Evolutionary conservation across 2,888 invertebrate genomes (phyloP).

Genomic region (Dolomedes plantarius): DNA sequence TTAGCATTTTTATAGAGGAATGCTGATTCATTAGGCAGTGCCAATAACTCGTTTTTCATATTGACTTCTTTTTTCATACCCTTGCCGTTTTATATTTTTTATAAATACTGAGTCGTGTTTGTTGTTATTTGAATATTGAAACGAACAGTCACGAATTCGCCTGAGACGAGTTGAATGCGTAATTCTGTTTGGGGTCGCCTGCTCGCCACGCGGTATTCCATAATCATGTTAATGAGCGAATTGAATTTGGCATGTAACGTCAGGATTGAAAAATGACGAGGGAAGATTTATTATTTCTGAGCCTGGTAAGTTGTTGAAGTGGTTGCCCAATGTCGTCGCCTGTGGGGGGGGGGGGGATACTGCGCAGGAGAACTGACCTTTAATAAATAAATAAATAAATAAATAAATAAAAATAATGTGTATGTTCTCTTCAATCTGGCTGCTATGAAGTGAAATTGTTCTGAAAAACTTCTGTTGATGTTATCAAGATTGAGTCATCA

Average conservation of each 20-base stretch:
- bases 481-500: too few relatives aligned
- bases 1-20: conserved; percentile 17
- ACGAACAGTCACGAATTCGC: background rate
- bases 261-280: background rate
- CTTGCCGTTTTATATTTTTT: background rate
- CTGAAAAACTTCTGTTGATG: too few relatives aligned
- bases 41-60: background rate
- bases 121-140: background rate
- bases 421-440: too few relatives aligned
- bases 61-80: background rate
- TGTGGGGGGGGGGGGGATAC: too few relatives aligned
- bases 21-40: conserved; percentile 8
- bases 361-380: too few relatives aligned
- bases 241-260: background rate
- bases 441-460: too few relatives aligned
- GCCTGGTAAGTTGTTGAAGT: too few relatives aligned
- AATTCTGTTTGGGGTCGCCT: conserved; percentile 1
- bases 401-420: too few relatives aligned
- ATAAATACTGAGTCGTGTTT: background rate
- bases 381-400: too few relatives aligned
- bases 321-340: too few relatives aligned
- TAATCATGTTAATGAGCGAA: background rate
- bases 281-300: background rate
- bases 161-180: background rate
- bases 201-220: background rate